phyloP scores from a whole-genome alignment of 1,140 invertebrate species.

The Orius laevigatus region DNA sequence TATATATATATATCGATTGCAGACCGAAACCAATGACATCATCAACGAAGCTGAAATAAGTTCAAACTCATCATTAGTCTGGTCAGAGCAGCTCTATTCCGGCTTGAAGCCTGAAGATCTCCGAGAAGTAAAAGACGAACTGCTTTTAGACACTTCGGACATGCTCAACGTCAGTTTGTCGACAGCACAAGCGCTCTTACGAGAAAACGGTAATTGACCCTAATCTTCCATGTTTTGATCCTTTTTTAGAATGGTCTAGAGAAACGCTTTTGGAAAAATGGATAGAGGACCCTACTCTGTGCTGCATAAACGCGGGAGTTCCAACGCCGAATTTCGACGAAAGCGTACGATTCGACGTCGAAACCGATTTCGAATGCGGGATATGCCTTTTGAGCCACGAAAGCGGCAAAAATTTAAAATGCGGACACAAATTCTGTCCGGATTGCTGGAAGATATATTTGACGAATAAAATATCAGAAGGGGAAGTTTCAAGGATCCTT shows the following conservation, averaged over 20 bases:
- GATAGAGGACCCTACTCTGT: slow-evolving; percentile 48
- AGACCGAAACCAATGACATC: slow-evolving; percentile 30
- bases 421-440: slow-evolving; percentile 46
- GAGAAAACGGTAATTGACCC: slow-evolving; percentile 46
- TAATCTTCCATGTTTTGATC: slow-evolving; percentile 21
- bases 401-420: slow-evolving; percentile 32
- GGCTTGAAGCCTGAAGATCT: slow-evolving; percentile 50
- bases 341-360: not conserved
- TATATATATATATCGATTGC: too few relatives aligned
- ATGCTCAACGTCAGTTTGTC: slow-evolving; percentile 57
- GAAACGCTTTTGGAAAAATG: slow-evolving; percentile 49
- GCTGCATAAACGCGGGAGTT: slow-evolving; percentile 51
- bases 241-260: slow-evolving; percentile 47
- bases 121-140: slow-evolving; percentile 57
- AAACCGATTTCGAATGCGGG: slow-evolving; percentile 36
- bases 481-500: slow-evolving; percentile 48
- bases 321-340: slow-evolving; percentile 29
- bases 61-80: slow-evolving; percentile 10
- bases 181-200: slow-evolving; percentile 51
- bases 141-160: slow-evolving; percentile 56
- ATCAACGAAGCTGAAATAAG: slow-evolving; percentile 30
- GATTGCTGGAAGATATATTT: slow-evolving; percentile 51
- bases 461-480: slow-evolving; percentile 41
- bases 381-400: slow-evolving; percentile 36
- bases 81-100: slow-evolving; percentile 38